phyloP scores from a whole-genome alignment of 2,888 invertebrate genomes.

The Temnothorax unifasciatus region DNA sequence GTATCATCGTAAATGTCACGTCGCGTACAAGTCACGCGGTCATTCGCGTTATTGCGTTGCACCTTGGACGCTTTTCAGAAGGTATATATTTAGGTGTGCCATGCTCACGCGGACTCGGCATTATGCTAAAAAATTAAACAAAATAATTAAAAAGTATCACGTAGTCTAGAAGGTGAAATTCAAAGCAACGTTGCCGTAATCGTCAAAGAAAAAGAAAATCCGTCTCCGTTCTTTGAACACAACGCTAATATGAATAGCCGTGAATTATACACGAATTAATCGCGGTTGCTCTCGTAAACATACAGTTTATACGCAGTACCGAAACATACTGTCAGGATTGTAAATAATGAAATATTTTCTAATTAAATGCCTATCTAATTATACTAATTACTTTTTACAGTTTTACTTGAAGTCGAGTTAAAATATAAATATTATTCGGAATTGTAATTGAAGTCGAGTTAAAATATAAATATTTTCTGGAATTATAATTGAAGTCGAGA shows the following conservation, averaged over 20 bases:
- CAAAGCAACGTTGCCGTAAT: neutral
- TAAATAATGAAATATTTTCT: too few relatives aligned
- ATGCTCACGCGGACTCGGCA: too few relatives aligned
- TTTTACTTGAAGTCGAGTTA: too few relatives aligned
- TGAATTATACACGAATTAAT: neutral
- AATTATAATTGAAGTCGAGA: too few relatives aligned
- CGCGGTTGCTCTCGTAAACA: too few relatives aligned
- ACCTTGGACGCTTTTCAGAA: neutral
- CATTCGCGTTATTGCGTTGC: neutral
- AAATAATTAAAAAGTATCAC: neutral
- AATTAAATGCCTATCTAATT: too few relatives aligned
- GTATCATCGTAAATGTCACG: constrained; percentile 2
- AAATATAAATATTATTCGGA: too few relatives aligned
- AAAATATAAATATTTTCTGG: too few relatives aligned
- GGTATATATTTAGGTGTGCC: neutral
- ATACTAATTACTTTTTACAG: too few relatives aligned
- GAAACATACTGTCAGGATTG: neutral
- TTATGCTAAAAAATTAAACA: neutral
- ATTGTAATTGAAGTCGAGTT: too few relatives aligned
- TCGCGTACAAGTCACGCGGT: constrained; percentile 1
- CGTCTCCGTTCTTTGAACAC: neutral
- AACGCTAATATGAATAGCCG: neutral
- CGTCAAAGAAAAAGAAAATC: neutral
- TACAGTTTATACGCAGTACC: neutral
- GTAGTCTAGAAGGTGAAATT: neutral